Conservation (phyloP, 2,797 vertebrate species). For the Cryptoblepharus egeriae region DNA sequence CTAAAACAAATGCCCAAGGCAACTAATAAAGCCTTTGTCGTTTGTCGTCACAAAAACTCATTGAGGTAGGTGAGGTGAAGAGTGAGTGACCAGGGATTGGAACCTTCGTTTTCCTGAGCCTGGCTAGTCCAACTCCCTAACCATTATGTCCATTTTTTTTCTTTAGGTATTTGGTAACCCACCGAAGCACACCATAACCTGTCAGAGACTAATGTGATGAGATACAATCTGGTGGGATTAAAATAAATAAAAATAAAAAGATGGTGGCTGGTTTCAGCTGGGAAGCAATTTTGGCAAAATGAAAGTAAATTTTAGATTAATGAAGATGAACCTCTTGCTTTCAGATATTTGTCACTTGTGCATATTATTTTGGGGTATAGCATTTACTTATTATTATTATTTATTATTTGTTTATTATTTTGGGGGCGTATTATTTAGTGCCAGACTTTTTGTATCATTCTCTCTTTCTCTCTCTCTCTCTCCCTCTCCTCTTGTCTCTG, state of each 20-base stretch:
- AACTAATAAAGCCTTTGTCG: too few species aligned
- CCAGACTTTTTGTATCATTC: slow-evolving; percentile 19
- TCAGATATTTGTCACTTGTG: slow-evolving; percentile 15
- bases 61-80: too few species aligned
- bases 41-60: too few species aligned
- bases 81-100: too few species aligned
- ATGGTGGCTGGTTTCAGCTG: slow-evolving; percentile 25
- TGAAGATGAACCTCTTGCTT: not conserved
- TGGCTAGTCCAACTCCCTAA: too few species aligned
- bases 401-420: slow-evolving; percentile 19
- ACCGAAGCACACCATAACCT: slow-evolving; percentile 58
- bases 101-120: too few species aligned
- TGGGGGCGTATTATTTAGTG: slow-evolving; percentile 9
- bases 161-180: slow-evolving; percentile 51
- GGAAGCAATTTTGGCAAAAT: slow-evolving; percentile 42
- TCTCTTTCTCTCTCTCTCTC: slow-evolving; percentile 9
- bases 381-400: too few species aligned
- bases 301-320: slow-evolving; percentile 39
- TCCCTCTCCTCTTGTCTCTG: not conserved
- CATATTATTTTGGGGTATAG: not conserved
- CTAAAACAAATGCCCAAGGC: too few species aligned
- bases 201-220: slow-evolving; percentile 56
- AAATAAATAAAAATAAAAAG: slow-evolving; percentile 37
- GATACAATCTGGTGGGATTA: slow-evolving; percentile 50
- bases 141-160: too few species aligned